These are phyloP conservation scores for Sarcophaga rosellei DNA, from an alignment of 2,888 invertebrate genomes.

Conservation along the genomic window DNA sequence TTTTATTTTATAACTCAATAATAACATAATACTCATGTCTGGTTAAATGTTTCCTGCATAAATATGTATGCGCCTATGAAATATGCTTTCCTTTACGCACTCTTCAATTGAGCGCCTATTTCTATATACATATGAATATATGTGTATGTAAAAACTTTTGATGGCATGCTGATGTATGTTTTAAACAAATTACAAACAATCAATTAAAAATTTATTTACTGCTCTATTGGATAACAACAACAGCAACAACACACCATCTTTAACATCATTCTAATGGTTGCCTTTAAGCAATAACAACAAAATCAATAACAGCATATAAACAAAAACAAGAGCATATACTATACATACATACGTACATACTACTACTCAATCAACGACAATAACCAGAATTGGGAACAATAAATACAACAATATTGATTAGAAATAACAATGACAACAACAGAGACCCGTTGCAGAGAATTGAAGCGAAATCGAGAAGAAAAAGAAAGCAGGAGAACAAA, in stretches of 20 bases:
- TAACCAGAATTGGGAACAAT: constrained; percentile 51
- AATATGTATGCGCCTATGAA: neutral
- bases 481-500: neutral
- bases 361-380: constrained; percentile 49
- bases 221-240: constrained; percentile 53
- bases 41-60: neutral
- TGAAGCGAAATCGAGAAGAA: neutral
- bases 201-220: constrained; percentile 63
- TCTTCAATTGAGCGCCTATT: neutral
- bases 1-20: too few relatives aligned
- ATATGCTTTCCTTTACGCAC: too few relatives aligned
- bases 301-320: constrained; percentile 31
- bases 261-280: constrained; percentile 28
- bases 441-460: neutral
- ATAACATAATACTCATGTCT: too few relatives aligned
- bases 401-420: constrained; percentile 1
- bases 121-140: neutral
- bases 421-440: constrained; percentile 9
- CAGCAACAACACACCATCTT: constrained; percentile 33
- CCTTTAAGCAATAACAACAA: constrained; percentile 15
- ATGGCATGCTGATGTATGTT: neutral
- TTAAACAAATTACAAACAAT: constrained; percentile 59
- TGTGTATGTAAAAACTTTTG: neutral
- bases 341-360: too few relatives aligned
- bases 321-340: neutral